Base-by-base conservation (phyloP, 2,113 vertebrate species). In the Maccullochella peelii region DNA sequence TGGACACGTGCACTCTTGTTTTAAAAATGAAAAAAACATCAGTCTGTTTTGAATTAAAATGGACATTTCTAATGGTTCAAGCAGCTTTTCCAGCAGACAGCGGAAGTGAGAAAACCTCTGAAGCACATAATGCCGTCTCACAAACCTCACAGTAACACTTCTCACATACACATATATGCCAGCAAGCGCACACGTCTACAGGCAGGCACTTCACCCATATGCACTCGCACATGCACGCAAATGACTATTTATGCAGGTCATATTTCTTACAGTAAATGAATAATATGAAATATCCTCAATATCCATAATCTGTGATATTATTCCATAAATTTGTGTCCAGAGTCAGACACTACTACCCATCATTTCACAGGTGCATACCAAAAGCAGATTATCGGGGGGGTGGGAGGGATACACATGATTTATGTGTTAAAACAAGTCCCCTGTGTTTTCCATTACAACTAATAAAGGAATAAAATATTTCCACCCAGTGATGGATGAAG, bases 61-160 rank as follows among this genome's bases (percentile, higher is more conserved):
- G 15, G 15, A 95, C 96, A 92, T 91, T 91, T 93, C 92, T 95
- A 95, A 95, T 96, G 94, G 94, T 95, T 95, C 95, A 96, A 96
- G 93, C 92, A 91, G 91, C 20, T 76, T 50, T 21, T 38, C 16
- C 15, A 67, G 55, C 36, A 73, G 66, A 85, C 71, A 77, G 40
- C 65, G 65, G 18, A 72, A 73, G 59, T 30, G 50, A 70, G 33
- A 67, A 77, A 77, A 65, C 65, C 52, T 52, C 67, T 66, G 21
- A 78, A 66, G 50, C 79, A 73, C 18, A 71, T 73, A 54, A 70
- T 74, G 68, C 57, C 40, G 23, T 38, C 83, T 42, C 36, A 58
- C 66, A 83, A 76, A 74, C 50, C 67, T 50, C 44, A 73, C 79
- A 52, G 73, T 40, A 61, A 80, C 70, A 54, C 59, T 58, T 44